A percentile compares a stretch with the other conserved stretches of the same genome.
Conservation (phyloP, 2,888 invertebrate species). For the Geotrupes spiniger region DNA sequence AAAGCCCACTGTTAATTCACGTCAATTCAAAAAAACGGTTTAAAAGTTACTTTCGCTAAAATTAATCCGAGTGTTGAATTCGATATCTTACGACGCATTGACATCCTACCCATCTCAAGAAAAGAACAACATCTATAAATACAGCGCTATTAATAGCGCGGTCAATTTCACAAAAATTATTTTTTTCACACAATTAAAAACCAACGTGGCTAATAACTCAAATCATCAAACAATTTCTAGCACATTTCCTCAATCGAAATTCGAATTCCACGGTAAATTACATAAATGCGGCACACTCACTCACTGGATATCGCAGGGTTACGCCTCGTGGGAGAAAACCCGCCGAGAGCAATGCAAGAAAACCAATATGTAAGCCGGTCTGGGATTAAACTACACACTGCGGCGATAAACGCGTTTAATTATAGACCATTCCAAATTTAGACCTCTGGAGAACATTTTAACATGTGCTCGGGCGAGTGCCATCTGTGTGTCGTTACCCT, state of each 20-base stretch:
- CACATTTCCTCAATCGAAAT: neutral
- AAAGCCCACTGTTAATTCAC: too few relatives aligned
- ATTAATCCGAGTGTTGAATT: too few relatives aligned
- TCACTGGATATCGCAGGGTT: too few relatives aligned
- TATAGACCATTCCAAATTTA: conserved; percentile 42
- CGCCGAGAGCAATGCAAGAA: conserved; percentile 22
- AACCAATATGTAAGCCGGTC: conserved; percentile 27
- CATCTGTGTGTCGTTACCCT: conserved; percentile 33
- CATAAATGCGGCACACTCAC: too few relatives aligned
- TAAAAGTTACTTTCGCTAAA: too few relatives aligned
- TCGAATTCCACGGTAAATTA: too few relatives aligned
- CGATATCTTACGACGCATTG: too few relatives aligned
- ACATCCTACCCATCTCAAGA: conserved; percentile 4
- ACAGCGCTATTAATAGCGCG: neutral
- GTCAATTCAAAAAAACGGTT: too few relatives aligned
- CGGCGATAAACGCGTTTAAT: conserved; percentile 34
- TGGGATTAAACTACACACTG: conserved; percentile 26
- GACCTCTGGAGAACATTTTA: conserved; percentile 24
- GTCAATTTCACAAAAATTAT: neutral
- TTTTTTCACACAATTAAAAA: neutral
- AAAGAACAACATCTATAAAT: conserved; percentile 11
- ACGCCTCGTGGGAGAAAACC: conserved; percentile 15
- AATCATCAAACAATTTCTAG: conserved; percentile 15
- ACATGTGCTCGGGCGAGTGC: conserved; percentile 28
- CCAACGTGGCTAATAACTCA: too few relatives aligned